Percentiles rank a stretch among this genome's conserved stretches.
Evolutionary conservation across 2,113 vertebrate genomes (phyloP).

Genomic region (Scomber scombrus): DNA sequence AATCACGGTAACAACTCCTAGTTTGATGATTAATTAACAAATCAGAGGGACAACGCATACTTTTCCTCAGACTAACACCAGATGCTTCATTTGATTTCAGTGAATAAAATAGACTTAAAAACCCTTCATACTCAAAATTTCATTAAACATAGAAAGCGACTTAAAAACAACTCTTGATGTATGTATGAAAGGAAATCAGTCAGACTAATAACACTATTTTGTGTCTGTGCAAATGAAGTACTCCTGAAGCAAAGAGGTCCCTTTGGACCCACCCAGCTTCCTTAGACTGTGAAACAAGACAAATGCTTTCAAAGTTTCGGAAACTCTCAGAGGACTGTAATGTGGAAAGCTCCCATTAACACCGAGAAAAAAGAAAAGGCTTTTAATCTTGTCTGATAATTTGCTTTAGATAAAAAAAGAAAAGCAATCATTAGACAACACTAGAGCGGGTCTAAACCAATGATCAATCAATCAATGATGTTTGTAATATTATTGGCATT

Average conservation of each 20-base stretch:
- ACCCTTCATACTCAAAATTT: not conserved
- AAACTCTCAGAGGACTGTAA: not conserved
- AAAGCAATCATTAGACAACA: too few relatives aligned
- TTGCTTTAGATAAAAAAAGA: too few relatives aligned
- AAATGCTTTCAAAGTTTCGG: not conserved
- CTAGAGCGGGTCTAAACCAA: too few relatives aligned
- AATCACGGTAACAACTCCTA: not conserved
- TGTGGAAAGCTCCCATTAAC: too few relatives aligned
- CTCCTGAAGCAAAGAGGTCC: constrained; percentile 20
- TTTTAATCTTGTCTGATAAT: too few relatives aligned
- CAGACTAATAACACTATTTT: not conserved
- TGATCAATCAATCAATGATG: too few relatives aligned
- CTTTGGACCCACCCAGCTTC: constrained; percentile 1
- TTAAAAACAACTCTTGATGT: not conserved
- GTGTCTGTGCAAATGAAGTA: constrained; percentile 13
- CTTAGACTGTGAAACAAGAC: constrained; percentile 2
- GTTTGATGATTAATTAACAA: not conserved
- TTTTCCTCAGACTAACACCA: not conserved
- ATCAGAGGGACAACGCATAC: not conserved
- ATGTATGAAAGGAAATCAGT: constrained; percentile 9
- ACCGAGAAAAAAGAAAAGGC: too few relatives aligned
- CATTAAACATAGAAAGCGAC: not conserved
- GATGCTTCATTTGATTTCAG: not conserved
- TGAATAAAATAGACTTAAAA: not conserved
- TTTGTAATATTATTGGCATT: too few relatives aligned